These are phyloP conservation scores for Cyaniris semiargus DNA, from an alignment of 2,888 invertebrate species.

Conservation along the genomic window DNA sequence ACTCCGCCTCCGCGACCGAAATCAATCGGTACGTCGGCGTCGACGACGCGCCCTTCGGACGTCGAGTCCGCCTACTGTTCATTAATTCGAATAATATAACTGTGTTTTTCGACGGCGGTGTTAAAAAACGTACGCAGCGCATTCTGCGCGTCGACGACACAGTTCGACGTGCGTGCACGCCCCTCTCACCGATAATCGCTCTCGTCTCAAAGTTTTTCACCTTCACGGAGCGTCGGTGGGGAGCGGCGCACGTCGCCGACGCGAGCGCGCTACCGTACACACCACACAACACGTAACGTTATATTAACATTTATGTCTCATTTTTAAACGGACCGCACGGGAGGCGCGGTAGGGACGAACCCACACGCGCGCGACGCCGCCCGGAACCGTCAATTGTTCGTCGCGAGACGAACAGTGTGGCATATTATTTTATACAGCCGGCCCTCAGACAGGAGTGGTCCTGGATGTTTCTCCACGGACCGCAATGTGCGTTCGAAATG, in stretches of 20 bases:
- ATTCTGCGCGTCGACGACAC: not conserved
- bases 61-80: too few relatives aligned
- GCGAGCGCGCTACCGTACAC: not conserved
- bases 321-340: slow-evolving; percentile 3
- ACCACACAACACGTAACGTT: not conserved
- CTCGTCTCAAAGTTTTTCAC: too few relatives aligned
- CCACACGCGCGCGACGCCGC: not conserved
- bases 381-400: slow-evolving; percentile 30
- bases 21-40: too few relatives aligned
- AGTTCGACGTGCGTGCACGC: too few relatives aligned
- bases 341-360: not conserved
- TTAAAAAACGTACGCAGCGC: too few relatives aligned
- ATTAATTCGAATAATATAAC: too few relatives aligned
- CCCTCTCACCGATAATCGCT: too few relatives aligned
- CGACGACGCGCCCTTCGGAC: too few relatives aligned
- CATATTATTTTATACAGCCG: slow-evolving; percentile 49
- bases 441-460: slow-evolving; percentile 76
- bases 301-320: not conserved
- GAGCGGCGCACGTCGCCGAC: not conserved
- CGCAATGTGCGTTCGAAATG: slow-evolving; percentile 82
- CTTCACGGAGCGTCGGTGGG: too few relatives aligned
- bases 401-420: slow-evolving; percentile 35
- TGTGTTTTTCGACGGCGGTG: too few relatives aligned
- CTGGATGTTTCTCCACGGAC: slow-evolving; percentile 67
- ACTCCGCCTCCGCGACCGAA: slow-evolving; percentile 28